Evolutionary conservation across 2,888 invertebrate species (phyloP).

Genomic region (Helicoverpa assulta): DNA sequence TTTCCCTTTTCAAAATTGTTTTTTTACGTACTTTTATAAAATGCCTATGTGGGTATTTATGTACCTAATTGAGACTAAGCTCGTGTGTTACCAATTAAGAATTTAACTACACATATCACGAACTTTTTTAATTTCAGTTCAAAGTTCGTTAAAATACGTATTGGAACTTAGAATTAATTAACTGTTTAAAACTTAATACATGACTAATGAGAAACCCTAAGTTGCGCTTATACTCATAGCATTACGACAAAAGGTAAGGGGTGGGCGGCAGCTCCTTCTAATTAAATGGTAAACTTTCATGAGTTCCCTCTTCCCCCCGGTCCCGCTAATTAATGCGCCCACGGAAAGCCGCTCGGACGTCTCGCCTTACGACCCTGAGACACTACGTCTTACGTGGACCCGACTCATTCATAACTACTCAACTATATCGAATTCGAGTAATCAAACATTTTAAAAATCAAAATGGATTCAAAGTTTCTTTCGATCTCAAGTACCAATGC

Average conservation of each 20-base stretch:
- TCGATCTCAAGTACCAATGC: constrained; percentile 78
- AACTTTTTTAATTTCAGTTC: constrained; percentile 5
- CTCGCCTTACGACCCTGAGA: constrained; percentile 67
- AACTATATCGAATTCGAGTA: constrained; percentile 21
- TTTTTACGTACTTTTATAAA: not conserved
- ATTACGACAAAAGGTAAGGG: constrained; percentile 85
- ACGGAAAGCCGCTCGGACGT: constrained; percentile 79
- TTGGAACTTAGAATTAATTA: constrained; percentile 44
- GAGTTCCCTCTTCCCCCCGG: constrained; percentile 77
- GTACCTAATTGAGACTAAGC: not conserved
- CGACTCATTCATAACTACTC: constrained; percentile 33
- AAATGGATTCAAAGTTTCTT: constrained; percentile 66
- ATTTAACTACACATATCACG: not conserved
- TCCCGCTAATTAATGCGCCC: constrained; percentile 88
- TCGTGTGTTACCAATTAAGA: not conserved
- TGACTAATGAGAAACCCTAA: constrained; percentile 84
- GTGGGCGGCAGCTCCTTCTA: constrained; percentile 83
- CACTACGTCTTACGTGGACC: constrained; percentile 65
- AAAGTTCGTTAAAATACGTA: constrained; percentile 5
- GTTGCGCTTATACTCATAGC: constrained; percentile 81
- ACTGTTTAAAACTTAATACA: constrained; percentile 75
- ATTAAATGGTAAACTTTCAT: constrained; percentile 91
- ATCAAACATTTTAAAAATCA: constrained; percentile 43
- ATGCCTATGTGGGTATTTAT: not conserved
- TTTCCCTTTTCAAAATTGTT: not conserved